phyloP scores from a whole-genome alignment of 2,888 invertebrate genomes.

The Tethea ocularis region DNA sequence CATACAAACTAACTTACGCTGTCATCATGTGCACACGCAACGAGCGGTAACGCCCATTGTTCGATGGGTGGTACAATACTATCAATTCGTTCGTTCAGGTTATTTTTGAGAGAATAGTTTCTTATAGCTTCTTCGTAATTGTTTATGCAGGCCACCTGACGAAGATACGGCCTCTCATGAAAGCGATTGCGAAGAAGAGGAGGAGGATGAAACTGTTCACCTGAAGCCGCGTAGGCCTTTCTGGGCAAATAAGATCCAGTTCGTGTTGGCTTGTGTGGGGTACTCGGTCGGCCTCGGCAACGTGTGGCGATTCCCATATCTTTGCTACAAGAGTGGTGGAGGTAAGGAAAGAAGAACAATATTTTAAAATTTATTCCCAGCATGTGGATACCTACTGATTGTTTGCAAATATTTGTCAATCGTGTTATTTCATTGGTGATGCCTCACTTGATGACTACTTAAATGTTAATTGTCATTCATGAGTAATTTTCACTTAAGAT shows the following conservation, averaged over 20 bases:
- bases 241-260: constrained; percentile 95
- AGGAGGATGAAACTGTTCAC: constrained; percentile 87
- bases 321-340: constrained; percentile 95
- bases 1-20: no score
- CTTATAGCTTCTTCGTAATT: constrained; percentile 1
- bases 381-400: no score
- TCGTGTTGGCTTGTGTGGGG: constrained; percentile 94
- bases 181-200: constrained; percentile 88
- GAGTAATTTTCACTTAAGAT: no score
- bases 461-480: no score
- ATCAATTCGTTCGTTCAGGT: no score
- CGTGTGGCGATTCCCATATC: constrained; percentile 96
- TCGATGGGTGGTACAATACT: no score
- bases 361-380: no score
- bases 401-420: no score
- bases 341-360: constrained; percentile 84
- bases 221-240: constrained; percentile 91
- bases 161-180: constrained; percentile 90
- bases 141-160: constrained; percentile 86
- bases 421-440: no score
- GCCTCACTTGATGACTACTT: no score
- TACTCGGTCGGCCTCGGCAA: constrained; percentile 95
- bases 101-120: neutral
- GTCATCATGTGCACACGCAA: no score
- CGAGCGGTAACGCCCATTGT: no score